These are phyloP conservation scores for Ephydatia muelleri DNA, from an alignment of 37 sponge, comb jelly and placozoan genomes.

Conservation along the genomic window DNA sequence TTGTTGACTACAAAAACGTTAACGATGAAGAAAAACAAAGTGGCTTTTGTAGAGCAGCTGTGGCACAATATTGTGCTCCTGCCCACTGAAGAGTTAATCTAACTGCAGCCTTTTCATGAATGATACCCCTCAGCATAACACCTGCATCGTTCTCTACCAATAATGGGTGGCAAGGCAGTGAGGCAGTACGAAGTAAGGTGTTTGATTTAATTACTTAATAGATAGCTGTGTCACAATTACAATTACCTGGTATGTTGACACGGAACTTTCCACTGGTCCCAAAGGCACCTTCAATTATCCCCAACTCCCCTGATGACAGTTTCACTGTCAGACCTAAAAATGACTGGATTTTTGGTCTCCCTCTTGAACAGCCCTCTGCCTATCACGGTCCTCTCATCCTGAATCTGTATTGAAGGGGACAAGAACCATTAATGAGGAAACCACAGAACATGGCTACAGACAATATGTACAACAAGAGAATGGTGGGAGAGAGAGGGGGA, in stretches of 20 bases:
- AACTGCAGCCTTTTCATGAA: neutral
- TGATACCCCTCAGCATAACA: no score
- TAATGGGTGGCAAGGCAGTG: no score
- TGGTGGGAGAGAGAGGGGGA: neutral
- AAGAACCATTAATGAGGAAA: neutral
- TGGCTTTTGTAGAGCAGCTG: no score
- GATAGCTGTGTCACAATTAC: no score
- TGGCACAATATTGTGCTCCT: no score
- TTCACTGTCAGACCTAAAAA: conserved; percentile 78
- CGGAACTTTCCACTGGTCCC: conserved; percentile 93
- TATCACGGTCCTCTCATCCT: conserved; percentile 88
- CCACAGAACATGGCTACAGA: neutral
- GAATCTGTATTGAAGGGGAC: conserved; percentile 39
- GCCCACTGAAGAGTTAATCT: no score
- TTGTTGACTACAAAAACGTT: neutral
- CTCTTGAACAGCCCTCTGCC: conserved; percentile 88
- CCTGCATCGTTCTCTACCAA: no score
- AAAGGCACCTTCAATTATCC: conserved; percentile 86
- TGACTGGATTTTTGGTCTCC: conserved; percentile 87
- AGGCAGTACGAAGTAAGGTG: no score
- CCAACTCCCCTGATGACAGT: conserved; percentile 80
- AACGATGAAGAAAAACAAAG: no score
- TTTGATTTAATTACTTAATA: no score
- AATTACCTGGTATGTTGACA: conserved; percentile 70
- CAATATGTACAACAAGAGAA: neutral